Evolutionary conservation across 2,113 vertebrate species (phyloP).

Genomic region (Trematomus loennbergii): DNA sequence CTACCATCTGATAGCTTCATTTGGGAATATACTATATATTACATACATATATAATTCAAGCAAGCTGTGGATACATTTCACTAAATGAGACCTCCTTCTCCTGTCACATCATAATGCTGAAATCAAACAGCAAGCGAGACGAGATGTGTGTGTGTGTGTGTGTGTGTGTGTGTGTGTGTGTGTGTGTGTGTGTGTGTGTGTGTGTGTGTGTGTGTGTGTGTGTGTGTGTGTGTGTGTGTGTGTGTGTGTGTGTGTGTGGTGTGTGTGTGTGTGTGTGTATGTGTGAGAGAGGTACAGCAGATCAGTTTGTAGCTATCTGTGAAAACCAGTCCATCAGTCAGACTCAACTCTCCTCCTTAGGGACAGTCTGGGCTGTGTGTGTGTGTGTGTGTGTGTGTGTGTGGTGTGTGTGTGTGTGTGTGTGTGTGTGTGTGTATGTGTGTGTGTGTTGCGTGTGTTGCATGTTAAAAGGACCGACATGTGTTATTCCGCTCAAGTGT

Average conservation of each 20-base stretch:
- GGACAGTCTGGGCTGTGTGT: constrained; percentile 25
- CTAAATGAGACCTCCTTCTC: too few relatives aligned
- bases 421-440: too few relatives aligned
- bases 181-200: constrained; percentile 21
- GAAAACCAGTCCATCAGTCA: constrained; percentile 57
- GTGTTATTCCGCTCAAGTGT: constrained; percentile 63
- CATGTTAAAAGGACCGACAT: constrained; percentile 45
- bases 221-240: constrained; percentile 14
- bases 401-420: too few relatives aligned
- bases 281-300: constrained; percentile 30
- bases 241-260: too few relatives aligned
- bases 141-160: too few relatives aligned
- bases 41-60: too few relatives aligned
- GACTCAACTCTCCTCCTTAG: constrained; percentile 25
- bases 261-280: too few relatives aligned
- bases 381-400: not conserved
- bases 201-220: constrained; percentile 12
- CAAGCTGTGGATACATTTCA: too few relatives aligned
- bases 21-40: too few relatives aligned
- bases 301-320: constrained; percentile 56
- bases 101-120: too few relatives aligned
- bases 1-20: too few relatives aligned
- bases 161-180: constrained; percentile 18
- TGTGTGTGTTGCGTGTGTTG: constrained; percentile 4
- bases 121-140: too few relatives aligned